Base-by-base conservation (phyloP, 2,888 invertebrate species). In the Spisula subtruncata region DNA sequence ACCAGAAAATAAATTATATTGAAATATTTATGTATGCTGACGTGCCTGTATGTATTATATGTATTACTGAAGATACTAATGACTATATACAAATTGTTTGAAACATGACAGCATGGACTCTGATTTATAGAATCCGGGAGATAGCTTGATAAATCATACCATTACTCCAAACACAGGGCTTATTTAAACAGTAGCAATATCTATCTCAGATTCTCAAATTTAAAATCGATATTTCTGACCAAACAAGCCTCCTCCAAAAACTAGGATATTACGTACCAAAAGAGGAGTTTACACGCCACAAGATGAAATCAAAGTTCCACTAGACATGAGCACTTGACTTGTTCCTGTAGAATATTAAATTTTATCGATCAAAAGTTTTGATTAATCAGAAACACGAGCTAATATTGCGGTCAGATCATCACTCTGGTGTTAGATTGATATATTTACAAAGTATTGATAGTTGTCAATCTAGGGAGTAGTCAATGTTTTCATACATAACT, bases 391-490 rank as follows among this genome's bases (percentile, higher is more conserved):
- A n/a, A 60, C 60, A 60, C 18, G 60, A 60, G n/a, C n/a, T 20
- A n/a, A n/a, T n/a, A 60, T 60, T 18, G n/a, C 60, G 60, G n/a
- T n/a, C 1, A n/a, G n/a, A n/a, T 2, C 60, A 60, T 0, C 60
- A 60, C 60, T 60, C n/a, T 12, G 48, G 35, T 8, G 20, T 81
- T 25, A 46, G 81, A 41, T 4, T 46, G 81, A 81, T 82, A 54
- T 12, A 56, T 56, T 41, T 35, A 83, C 83, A 83, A 83, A 83
- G 4, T 83, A 83, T 83, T 60, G 60, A 83, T 60, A 60, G 35
- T 54, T 83, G 60, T 60, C 83, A 83, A 60, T 83, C 83, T 35
- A 0, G 29, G 60, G 18, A 32, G 60, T 56, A 56, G 25, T 56
- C 32, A 83, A 35, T n/a, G 41, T 60, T 60, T 83, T 56, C 60